These are phyloP conservation scores for Lamproptera curius DNA, from an alignment of 2,888 invertebrate genomes.

Conservation along the genomic window DNA sequence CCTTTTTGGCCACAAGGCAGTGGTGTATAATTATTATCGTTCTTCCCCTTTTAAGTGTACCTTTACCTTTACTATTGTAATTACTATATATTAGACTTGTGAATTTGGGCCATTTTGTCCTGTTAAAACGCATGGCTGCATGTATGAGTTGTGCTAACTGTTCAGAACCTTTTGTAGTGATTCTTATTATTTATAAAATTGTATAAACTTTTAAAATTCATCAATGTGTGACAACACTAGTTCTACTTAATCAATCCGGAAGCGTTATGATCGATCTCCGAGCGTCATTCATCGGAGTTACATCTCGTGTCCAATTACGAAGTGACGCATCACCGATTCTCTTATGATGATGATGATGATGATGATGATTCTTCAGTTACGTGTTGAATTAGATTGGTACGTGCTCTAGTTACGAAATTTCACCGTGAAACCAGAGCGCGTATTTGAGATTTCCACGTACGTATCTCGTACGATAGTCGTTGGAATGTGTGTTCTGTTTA, in stretches of 20 bases:
- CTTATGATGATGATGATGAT: constrained; percentile 1
- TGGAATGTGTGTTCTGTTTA: no score
- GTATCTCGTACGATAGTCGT: no score
- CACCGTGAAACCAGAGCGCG: no score
- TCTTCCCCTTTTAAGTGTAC: no score
- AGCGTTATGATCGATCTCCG: not conserved
- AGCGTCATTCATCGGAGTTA: constrained; percentile 2
- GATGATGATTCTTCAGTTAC: not conserved
- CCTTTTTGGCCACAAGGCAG: no score
- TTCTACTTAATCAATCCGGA: not conserved
- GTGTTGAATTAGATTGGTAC: constrained; percentile 9
- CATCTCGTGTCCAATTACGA: constrained; percentile 9
- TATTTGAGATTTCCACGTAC: no score
- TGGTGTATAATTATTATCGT: no score
- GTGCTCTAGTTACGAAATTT: constrained; percentile 13
- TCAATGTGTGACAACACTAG: not conserved
- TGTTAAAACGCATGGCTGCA: not conserved
- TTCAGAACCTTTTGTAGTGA: not conserved
- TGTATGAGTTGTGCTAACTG: not conserved
- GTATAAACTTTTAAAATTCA: not conserved
- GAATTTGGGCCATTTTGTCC: not conserved
- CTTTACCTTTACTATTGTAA: not conserved
- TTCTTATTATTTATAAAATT: not conserved
- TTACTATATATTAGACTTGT: not conserved
- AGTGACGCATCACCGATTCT: not conserved